Evolutionary conservation across 2,113 vertebrate genomes (phyloP), one percentile per base, ranked within the genome.

Genomic region (Scatophagus argus): DNA sequence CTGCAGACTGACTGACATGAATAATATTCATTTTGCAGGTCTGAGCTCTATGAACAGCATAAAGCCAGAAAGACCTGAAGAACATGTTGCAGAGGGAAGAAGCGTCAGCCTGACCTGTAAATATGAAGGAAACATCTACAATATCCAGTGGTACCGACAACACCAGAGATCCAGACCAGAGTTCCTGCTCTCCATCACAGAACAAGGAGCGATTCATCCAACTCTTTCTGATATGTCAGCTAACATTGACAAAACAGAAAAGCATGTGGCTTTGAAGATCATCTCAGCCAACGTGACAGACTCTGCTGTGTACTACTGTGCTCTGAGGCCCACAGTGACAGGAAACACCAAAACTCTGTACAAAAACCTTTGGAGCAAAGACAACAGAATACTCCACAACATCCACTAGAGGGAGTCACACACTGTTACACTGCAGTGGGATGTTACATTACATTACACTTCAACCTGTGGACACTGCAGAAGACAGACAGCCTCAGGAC

Each of bases 101-200:
- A 49, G n/a, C 77, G 56, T 79, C 77, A 79, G 17, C 8, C 76
- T 79, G 67, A 46, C 32, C 68, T 80, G 77, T 80, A 80, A 21
- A 62, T 73, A 66, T 43, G 43, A 80, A 0, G 61, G 56, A 11
- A 0, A 0, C 7, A 54, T 62, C 55, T 0, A 44, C 55, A 81
- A 4, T 36, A 66, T 74, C 78, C 78, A 74, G 62, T 72, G 77
- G 77, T 73, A 80, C 68, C 41, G 19, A 68, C 54, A 77, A 14
- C 1, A 68, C 23, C 64, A 67, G 44, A 68, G 64, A 52, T 67
- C 75, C 65, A 62, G 56, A 56, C 76, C 76, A 38, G 59, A 71
- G 77, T 79, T 79, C 77, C 61, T 80, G 68, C 41, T 80, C 69
- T 51, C 2, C 21, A 74, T 74, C 78, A 67, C 62, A 61, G 70